Evolutionary conservation across 2,888 invertebrate species (phyloP).

Genomic region (Nasonia oneida): DNA sequence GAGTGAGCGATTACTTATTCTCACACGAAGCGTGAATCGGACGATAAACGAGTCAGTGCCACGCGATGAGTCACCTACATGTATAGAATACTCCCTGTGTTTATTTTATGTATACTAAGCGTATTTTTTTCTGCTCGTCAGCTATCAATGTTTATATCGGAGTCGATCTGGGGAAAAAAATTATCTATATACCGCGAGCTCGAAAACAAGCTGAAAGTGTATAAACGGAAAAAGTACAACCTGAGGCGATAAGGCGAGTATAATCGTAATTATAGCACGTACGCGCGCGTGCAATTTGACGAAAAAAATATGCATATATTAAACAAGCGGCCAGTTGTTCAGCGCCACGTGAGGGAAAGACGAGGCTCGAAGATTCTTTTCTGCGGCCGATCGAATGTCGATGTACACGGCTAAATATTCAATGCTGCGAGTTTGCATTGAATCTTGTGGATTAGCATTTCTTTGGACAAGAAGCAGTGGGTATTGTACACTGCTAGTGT

Average conservation of each 20-base stretch:
- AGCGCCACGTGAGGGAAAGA: background rate
- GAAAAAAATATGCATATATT: conserved; percentile 44
- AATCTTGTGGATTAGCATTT: conserved; percentile 16
- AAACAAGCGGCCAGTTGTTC: conserved; percentile 50
- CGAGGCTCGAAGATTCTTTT: background rate
- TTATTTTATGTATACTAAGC: background rate
- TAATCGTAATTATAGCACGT: background rate
- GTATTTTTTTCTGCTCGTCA: background rate
- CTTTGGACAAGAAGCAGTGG: background rate
- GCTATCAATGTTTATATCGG: background rate
- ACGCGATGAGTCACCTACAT: conserved; percentile 3
- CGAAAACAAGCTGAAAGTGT: background rate
- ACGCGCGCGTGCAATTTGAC: conserved; percentile 34
- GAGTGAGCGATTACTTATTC: background rate
- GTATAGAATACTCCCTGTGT: background rate
- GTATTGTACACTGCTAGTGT: background rate
- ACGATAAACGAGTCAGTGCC: conserved; percentile 1
- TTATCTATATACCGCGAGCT: background rate
- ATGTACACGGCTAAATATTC: background rate
- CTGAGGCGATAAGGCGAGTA: background rate
- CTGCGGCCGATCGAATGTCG: background rate
- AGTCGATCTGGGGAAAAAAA: background rate
- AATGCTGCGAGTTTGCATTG: background rate
- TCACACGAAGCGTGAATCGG: background rate
- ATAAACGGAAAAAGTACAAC: background rate